Conservation (phyloP, 2,113 vertebrate genomes). For the Callocephalon fimbriatum region DNA sequence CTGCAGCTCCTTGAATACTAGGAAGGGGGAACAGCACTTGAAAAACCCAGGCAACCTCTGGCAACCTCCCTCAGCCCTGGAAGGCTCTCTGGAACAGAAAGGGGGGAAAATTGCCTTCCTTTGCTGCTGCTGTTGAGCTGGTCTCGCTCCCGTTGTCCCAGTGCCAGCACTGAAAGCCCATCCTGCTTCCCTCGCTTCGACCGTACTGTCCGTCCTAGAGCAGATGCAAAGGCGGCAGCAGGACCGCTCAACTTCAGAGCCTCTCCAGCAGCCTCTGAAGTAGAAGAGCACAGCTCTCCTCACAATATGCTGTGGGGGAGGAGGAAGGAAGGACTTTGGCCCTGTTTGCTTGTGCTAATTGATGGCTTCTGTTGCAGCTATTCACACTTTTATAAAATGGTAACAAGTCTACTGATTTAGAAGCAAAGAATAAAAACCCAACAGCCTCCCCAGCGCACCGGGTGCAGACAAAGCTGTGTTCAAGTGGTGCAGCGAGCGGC, state of each 20-base stretch:
- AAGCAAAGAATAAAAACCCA: constrained; percentile 51
- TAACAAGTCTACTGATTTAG: constrained; percentile 48
- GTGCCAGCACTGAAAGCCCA: constrained; percentile 39
- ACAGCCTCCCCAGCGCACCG: background rate
- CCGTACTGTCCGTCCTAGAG: constrained; percentile 32
- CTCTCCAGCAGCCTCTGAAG: constrained; percentile 54
- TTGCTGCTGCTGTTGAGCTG: constrained; percentile 50
- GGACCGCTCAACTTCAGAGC: constrained; percentile 57
- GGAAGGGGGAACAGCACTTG: background rate
- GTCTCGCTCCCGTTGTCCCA: constrained; percentile 17
- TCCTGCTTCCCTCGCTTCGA: background rate
- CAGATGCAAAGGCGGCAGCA: constrained; percentile 53
- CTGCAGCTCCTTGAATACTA: constrained; percentile 25
- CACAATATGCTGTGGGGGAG: constrained; percentile 59
- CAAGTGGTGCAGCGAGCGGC: background rate
- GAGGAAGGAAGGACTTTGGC: constrained; percentile 71
- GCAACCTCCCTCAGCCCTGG: constrained; percentile 59
- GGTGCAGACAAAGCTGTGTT: background rate
- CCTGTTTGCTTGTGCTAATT: constrained; percentile 76
- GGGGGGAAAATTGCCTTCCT: background rate
- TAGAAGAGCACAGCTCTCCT: constrained; percentile 50
- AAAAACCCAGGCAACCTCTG: constrained; percentile 55
- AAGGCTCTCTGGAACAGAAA: constrained; percentile 73
- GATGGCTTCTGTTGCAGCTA: constrained; percentile 78
- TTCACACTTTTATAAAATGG: constrained; percentile 74